Percentiles rank a stretch among this genome's conserved stretches.
Conservation (phyloP, 1,140 invertebrate genomes). For the Colletes latitarsis region DNA sequence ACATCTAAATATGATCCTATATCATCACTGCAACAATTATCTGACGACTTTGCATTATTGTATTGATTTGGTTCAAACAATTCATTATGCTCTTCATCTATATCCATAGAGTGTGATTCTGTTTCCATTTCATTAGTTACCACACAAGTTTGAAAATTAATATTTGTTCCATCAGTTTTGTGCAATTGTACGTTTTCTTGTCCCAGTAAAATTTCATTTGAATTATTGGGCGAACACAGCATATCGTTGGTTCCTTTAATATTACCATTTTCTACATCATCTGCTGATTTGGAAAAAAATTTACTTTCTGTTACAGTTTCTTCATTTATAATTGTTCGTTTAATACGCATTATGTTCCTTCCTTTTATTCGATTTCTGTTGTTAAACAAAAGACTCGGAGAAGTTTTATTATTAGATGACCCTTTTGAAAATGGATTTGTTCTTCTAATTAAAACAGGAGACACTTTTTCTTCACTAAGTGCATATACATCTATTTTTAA, state of each 20-base stretch:
- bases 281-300: slow-evolving; percentile 51
- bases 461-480: slow-evolving; percentile 22
- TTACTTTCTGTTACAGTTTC: slow-evolving; percentile 55
- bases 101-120: not conserved
- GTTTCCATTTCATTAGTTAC: not conserved
- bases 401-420: slow-evolving; percentile 33
- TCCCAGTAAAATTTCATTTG: not conserved
- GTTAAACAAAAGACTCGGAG: slow-evolving; percentile 56
- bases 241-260: not conserved
- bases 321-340: slow-evolving; percentile 54
- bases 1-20: not conserved
- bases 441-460: slow-evolving; percentile 51
- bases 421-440: slow-evolving; percentile 64
- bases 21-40: slow-evolving; percentile 2
- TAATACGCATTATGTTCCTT: slow-evolving; percentile 51
- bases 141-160: not conserved
- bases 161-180: not conserved
- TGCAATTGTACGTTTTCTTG: slow-evolving; percentile 1
- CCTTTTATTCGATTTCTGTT: slow-evolving; percentile 43
- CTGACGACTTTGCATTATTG: not conserved
- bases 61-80: slow-evolving; percentile 3
- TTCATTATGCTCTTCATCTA: not conserved
- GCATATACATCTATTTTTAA: not conserved
- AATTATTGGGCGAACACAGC: not conserved
- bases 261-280: not conserved